Percentiles rank a stretch among this genome's conserved stretches.
Conservation (phyloP, 2,113 vertebrate species). For the Cynopterus brachyotis region DNA sequence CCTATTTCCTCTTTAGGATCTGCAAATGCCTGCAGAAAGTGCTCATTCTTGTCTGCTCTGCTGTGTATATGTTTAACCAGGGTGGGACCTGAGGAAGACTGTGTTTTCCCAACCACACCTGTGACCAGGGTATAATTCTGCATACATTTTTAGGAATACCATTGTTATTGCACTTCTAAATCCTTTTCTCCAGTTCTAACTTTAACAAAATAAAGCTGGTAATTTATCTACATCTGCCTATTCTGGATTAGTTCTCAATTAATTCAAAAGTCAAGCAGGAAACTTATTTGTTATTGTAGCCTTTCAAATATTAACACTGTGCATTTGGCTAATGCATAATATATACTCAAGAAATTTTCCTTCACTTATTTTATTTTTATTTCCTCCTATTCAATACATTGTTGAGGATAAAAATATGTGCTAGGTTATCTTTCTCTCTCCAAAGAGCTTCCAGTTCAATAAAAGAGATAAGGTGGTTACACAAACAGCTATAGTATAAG, state of each 20-base stretch:
- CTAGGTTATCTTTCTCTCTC: constrained; percentile 44
- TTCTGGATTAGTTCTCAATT: background rate
- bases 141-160: background rate
- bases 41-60: background rate
- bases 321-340: background rate
- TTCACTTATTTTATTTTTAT: background rate
- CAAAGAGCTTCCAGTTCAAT: constrained; percentile 38
- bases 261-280: constrained; percentile 15
- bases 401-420: background rate
- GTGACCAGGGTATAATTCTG: background rate
- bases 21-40: background rate
- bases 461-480: constrained; percentile 8
- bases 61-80: background rate
- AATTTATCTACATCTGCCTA: background rate
- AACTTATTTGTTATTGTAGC: background rate
- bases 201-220: background rate
- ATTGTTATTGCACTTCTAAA: background rate
- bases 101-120: background rate
- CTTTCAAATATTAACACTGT: background rate
- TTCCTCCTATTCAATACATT: background rate
- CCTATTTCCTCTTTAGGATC: background rate
- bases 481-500: background rate
- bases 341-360: background rate
- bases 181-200: background rate
- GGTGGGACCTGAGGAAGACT: background rate